phyloP scores from a whole-genome alignment of 2,797 vertebrate genomes.

The Xiphorhynchus erythropygius region DNA sequence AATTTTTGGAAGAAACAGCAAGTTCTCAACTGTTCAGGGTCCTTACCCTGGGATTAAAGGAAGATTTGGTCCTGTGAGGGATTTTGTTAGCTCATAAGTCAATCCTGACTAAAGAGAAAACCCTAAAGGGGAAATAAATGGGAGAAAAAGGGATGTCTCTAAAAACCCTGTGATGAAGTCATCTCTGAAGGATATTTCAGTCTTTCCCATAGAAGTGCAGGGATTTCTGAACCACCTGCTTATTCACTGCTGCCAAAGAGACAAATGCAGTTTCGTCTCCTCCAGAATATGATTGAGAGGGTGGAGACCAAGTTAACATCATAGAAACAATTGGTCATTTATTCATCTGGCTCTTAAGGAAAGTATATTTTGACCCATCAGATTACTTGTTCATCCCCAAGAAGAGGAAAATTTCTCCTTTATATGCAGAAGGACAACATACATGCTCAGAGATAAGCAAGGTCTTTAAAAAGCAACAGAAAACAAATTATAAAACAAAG shows the following conservation, averaged over 20 bases:
- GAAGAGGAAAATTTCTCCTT: background rate
- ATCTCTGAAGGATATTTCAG: conserved; percentile 19
- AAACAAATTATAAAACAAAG: background rate
- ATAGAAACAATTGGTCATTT: conserved; percentile 1
- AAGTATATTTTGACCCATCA: background rate
- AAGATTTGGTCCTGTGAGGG: background rate
- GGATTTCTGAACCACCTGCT: conserved; percentile 35
- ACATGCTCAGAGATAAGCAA: background rate
- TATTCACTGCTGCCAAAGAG: conserved; percentile 5
- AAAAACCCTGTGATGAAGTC: conserved; percentile 2
- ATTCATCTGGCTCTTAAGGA: background rate
- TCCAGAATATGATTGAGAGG: background rate
- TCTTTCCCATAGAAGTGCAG: background rate
- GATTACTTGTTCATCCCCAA: background rate
- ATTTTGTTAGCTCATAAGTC: background rate
- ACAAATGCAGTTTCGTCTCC: conserved; percentile 18
- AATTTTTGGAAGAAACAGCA: background rate
- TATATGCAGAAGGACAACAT: background rate
- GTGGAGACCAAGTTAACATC: conserved; percentile 6
- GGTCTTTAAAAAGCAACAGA: background rate
- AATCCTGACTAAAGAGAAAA: background rate
- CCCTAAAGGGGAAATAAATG: background rate
- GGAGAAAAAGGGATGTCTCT: background rate
- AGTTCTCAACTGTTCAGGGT: background rate
- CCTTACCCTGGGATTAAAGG: background rate